Evolutionary conservation across 2,888 invertebrate genomes (phyloP), one percentile per base, ranked within the genome.

Genomic region (Leptopilina syphax): DNA sequence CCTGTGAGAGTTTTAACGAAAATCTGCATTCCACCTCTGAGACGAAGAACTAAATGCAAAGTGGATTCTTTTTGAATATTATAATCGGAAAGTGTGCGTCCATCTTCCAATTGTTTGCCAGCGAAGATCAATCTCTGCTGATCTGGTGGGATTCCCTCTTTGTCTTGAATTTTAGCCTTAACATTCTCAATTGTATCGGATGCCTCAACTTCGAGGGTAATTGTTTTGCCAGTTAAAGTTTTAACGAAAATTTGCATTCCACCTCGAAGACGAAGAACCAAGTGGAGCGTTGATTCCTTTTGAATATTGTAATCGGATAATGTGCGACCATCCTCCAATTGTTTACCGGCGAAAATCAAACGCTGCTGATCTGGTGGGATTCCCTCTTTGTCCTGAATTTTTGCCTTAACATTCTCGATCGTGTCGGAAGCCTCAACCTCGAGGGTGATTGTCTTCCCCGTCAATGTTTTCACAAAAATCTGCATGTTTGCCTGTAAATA

Each of bases 51-150:
- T 6, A 88, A 77, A 34, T 88, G 88, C 0, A 88, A 80, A 0
- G 88, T 88, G 0, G 87, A 88, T n/a, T 88, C 88, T 1, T 88
- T 88, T 10, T 88, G 88, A 9, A 88, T 88, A 0, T 88, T 88
- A 0, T 88, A 88, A 0, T 88, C 88, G 0, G 88, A 88, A 0
- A 88, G 54, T 0, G 88, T 88, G 0, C 88, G 85, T 0, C 88
- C 88, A 65, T 88, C 88, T 41, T 88, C 88, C 0, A 88, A 13
- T 27, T 88, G 88, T 3, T 88, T 88, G 0, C 88, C 88, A 0
- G 88, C 88, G 0, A 88, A 88, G 3, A 88, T 88, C 76, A 88
- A 82, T 3, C 88, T 78, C 34, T 88, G 88, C 12, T 88, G 88
- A 3, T 88, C 88, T 7, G 88, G 88, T 0, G 88, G 88, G 0